A percentile compares a stretch with the other conserved stretches of the same genome.
These are phyloP conservation scores for Eristalinus aeneus DNA, from an alignment of 2,888 invertebrate species.

Conservation along the genomic window DNA sequence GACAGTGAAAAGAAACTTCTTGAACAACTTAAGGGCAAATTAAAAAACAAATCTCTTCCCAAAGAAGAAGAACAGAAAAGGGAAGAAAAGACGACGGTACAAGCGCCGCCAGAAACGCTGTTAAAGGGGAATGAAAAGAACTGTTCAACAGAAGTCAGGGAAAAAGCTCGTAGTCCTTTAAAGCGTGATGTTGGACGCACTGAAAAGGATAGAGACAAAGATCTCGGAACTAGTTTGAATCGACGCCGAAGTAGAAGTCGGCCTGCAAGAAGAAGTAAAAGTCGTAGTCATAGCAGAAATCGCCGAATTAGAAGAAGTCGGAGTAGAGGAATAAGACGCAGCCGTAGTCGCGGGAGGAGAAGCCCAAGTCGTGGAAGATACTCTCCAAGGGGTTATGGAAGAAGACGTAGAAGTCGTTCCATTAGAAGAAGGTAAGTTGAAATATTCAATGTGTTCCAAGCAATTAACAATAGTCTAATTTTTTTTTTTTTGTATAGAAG, in stretches of 20 bases:
- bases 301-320: constrained; percentile 60
- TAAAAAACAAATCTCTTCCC: constrained; percentile 76
- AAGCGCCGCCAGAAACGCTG: constrained; percentile 74
- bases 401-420: constrained; percentile 71
- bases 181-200: constrained; percentile 73
- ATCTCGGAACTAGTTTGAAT: constrained; percentile 53
- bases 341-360: constrained; percentile 70
- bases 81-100: constrained; percentile 76
- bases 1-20: constrained; percentile 83
- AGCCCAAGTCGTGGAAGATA: constrained; percentile 72
- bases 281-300: constrained; percentile 73
- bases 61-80: constrained; percentile 77
- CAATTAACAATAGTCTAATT: background rate
- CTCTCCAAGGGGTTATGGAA: constrained; percentile 71
- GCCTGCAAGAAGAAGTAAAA: constrained; percentile 71
- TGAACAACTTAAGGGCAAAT: constrained; percentile 81
- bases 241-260: constrained; percentile 74
- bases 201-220: constrained; percentile 73
- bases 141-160: constrained; percentile 2
- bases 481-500: constrained; percentile 53
- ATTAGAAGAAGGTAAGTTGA: constrained; percentile 50
- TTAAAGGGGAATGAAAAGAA: constrained; percentile 74
- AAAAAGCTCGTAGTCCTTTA: constrained; percentile 65
- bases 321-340: constrained; percentile 61
- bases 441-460: background rate